phyloP scores from a whole-genome alignment of 2,797 vertebrate genomes.

The Mus caroli region DNA sequence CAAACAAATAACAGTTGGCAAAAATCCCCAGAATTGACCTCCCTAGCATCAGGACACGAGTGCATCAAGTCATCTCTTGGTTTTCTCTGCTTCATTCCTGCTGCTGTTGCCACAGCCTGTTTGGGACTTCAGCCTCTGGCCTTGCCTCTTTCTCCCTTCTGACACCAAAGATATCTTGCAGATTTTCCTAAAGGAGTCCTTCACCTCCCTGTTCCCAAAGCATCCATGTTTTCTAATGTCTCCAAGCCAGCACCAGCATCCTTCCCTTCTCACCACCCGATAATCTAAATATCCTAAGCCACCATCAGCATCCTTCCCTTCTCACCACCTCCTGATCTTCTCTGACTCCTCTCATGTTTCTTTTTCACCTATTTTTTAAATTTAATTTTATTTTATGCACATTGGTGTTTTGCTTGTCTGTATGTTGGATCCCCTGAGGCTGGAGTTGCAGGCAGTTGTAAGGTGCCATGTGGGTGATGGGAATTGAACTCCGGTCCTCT shows the following conservation, averaged over 20 bases:
- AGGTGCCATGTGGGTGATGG: not conserved
- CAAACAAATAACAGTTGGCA: not conserved
- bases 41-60: not conserved
- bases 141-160: not conserved
- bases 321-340: not conserved
- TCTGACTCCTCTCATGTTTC: not conserved
- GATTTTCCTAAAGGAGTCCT: not conserved
- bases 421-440: not conserved
- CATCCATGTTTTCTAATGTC: not conserved
- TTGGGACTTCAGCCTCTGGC: not conserved
- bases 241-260: not conserved
- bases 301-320: not conserved
- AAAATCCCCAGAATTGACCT: not conserved
- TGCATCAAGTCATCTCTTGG: not conserved
- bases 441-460: not conserved
- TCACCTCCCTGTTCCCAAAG: constrained; percentile 24
- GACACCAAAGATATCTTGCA: constrained; percentile 37
- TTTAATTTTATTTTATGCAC: too few relatives aligned
- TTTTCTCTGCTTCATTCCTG: not conserved
- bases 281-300: not conserved
- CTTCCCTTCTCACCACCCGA: not conserved
- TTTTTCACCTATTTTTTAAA: not conserved
- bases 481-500: not conserved
- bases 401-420: not conserved
- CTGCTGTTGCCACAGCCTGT: not conserved